Conservation (phyloP, 2,797 vertebrate species). For the Fundulus diaphanus region DNA sequence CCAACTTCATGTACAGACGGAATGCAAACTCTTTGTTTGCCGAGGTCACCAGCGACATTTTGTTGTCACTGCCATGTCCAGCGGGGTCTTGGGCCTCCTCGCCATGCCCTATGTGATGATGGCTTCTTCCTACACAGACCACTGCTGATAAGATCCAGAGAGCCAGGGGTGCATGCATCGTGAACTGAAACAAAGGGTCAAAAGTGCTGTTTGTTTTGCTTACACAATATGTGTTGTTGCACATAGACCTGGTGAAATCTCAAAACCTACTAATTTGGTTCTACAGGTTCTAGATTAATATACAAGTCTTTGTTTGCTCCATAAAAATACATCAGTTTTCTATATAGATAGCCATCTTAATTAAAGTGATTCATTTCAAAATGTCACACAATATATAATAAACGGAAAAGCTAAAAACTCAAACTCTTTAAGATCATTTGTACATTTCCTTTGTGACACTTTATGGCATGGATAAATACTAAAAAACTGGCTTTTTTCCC, state of each 20-base stretch:
- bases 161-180: conserved; percentile 55
- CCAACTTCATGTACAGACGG: conserved; percentile 82
- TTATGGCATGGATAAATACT: background rate
- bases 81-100: conserved; percentile 35
- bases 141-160: conserved; percentile 69
- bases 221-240: conserved; percentile 27
- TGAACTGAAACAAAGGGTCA: conserved; percentile 51
- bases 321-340: background rate
- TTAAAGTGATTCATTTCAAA: background rate
- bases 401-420: too few relatives aligned
- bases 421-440: background rate
- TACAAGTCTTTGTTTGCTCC: too few relatives aligned
- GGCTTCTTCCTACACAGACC: conserved; percentile 49
- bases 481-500: background rate
- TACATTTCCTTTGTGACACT: background rate
- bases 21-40: conserved; percentile 85
- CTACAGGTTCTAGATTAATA: background rate
- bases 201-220: conserved; percentile 34
- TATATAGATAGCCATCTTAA: background rate
- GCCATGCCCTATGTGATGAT: conserved; percentile 20
- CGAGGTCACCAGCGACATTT: conserved; percentile 44
- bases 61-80: background rate
- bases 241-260: background rate
- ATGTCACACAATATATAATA: too few relatives aligned
- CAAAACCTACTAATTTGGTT: background rate